Percentiles rank a stretch among this genome's conserved stretches.
These are phyloP conservation scores for Marmota flaviventris DNA, from an alignment of 2,113 vertebrate genomes.

Conservation along the genomic window DNA sequence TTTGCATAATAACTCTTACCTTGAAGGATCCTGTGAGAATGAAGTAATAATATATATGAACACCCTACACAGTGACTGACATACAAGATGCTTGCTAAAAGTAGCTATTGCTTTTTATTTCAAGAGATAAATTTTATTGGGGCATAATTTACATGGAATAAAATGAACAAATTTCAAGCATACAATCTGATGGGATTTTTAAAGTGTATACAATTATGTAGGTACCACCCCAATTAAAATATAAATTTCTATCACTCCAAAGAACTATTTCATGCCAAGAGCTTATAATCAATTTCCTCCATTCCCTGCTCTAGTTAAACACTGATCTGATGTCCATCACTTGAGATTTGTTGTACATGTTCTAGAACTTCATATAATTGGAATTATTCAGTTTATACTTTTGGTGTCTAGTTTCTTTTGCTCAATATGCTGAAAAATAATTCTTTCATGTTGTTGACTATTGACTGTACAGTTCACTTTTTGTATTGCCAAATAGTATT, in stretches of 20 bases:
- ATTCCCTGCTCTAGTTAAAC: neutral
- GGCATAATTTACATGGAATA: constrained; percentile 1
- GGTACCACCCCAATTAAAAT: neutral
- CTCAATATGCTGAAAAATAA: neutral
- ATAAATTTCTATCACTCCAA: neutral
- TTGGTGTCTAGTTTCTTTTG: neutral
- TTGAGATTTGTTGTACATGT: neutral
- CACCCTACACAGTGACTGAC: neutral
- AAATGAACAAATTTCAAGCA: neutral
- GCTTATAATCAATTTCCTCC: neutral
- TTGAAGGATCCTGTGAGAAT: neutral
- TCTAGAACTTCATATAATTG: neutral
- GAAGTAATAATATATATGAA: neutral
- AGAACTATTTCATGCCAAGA: neutral
- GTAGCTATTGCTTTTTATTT: neutral
- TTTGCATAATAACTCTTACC: neutral
- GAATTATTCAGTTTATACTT: neutral
- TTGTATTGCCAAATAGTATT: neutral
- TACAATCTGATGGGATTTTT: neutral
- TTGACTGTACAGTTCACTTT: neutral
- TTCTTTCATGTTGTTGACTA: neutral
- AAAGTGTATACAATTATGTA: neutral
- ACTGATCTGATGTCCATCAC: neutral
- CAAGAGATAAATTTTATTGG: neutral
- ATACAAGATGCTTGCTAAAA: neutral